phyloP scores from a whole-genome alignment of 2,888 invertebrate genomes.

The Phymatocera aterrima region DNA sequence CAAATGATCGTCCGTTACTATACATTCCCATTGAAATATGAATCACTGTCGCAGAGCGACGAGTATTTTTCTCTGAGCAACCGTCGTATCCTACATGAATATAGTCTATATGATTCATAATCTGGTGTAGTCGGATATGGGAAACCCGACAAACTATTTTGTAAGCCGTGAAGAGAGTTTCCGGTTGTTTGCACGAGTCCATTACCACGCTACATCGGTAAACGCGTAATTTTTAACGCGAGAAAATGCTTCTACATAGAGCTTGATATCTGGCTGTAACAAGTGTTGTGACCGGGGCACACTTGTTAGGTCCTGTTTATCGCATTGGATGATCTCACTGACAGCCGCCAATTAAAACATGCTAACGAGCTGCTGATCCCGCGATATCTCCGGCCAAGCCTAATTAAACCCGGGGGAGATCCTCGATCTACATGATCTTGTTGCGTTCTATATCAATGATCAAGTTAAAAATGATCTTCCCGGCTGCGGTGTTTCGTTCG shows the following conservation, averaged over 20 bases:
- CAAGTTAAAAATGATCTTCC: conserved; percentile 37
- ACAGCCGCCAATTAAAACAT: conserved; percentile 74
- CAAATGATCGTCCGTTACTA: background rate
- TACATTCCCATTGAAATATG: background rate
- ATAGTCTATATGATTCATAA: background rate
- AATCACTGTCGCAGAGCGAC: background rate
- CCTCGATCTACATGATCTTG: conserved; percentile 43
- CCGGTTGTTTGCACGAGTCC: conserved; percentile 9
- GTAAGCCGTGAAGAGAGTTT: background rate
- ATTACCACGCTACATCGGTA: conserved; percentile 30
- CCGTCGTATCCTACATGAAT: background rate
- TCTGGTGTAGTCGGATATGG: background rate
- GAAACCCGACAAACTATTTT: background rate
- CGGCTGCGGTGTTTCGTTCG: conserved; percentile 17
- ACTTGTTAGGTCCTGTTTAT: conserved; percentile 57
- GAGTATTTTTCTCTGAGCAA: background rate
- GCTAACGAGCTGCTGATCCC: conserved; percentile 74
- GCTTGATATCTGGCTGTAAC: conserved; percentile 40
- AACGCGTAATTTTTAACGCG: conserved; percentile 39
- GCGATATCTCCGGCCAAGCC: conserved; percentile 69
- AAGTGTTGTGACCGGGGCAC: conserved; percentile 46
- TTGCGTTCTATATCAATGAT: conserved; percentile 44
- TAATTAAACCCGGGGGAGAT: conserved; percentile 69
- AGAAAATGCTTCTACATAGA: conserved; percentile 20
- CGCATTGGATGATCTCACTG: conserved; percentile 69